Conservation (phyloP, 2,888 invertebrate genomes). For the Thymelicus acteon region DNA sequence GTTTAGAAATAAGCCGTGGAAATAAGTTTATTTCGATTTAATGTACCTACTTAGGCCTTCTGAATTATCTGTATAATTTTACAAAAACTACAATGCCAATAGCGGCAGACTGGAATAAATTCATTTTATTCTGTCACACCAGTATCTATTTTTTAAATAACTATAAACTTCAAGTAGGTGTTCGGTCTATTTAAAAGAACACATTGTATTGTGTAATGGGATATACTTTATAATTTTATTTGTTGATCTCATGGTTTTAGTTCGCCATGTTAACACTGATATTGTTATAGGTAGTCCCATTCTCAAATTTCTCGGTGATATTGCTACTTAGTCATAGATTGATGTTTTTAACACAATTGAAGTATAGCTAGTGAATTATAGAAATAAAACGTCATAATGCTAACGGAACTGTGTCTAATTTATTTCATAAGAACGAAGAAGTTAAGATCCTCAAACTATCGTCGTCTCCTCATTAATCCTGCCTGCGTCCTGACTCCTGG, state of each 20-base stretch:
- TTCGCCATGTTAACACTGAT: background rate
- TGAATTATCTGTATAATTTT: background rate
- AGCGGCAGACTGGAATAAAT: background rate
- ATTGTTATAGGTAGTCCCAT: background rate
- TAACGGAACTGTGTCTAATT: conserved; percentile 2
- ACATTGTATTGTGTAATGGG: background rate
- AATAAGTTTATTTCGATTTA: background rate
- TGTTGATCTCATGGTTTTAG: background rate
- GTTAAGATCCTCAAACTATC: too few relatives aligned
- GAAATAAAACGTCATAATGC: conserved; percentile 15
- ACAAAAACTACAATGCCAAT: background rate
- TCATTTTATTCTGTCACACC: background rate
- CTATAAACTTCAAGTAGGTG: background rate
- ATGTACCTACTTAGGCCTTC: background rate
- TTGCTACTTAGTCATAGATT: conserved; percentile 13
- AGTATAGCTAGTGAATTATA: conserved; percentile 21
- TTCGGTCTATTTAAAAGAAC: background rate
- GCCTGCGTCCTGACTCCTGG: too few relatives aligned
- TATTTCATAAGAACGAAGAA: background rate
- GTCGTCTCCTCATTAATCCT: too few relatives aligned
- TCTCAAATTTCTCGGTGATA: background rate
- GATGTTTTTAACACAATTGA: conserved; percentile 10
- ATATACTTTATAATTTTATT: background rate
- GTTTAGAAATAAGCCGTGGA: background rate
- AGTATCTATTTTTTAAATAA: background rate